These are phyloP conservation scores for Hydraecia micacea DNA, from an alignment of 2,888 invertebrate species.

Conservation along the genomic window DNA sequence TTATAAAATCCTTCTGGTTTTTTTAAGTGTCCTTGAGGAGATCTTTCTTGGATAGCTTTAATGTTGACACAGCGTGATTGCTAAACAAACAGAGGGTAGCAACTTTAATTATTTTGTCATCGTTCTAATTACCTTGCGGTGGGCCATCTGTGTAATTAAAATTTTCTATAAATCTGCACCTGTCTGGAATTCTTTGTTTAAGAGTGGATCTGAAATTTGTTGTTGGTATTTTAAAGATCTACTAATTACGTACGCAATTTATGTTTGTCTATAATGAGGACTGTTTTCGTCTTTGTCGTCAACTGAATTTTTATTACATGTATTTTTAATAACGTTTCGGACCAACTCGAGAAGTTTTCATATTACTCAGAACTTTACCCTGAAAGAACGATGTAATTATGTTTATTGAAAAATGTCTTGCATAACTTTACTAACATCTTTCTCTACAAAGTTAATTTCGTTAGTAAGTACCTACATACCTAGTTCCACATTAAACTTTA, in stretches of 20 bases:
- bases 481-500: slow-evolving; percentile 18
- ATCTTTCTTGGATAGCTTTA: slow-evolving; percentile 73
- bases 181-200: slow-evolving; percentile 40
- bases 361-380: slow-evolving; percentile 2
- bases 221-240: slow-evolving; percentile 42
- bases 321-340: slow-evolving; percentile 16
- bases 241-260: slow-evolving; percentile 36
- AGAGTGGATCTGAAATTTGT: slow-evolving; percentile 8
- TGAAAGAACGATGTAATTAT: slow-evolving; percentile 17
- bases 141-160: slow-evolving; percentile 45
- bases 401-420: slow-evolving; percentile 38
- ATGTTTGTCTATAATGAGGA: slow-evolving; percentile 22
- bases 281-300: background rate
- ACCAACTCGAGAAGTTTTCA: slow-evolving; percentile 17
- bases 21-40: slow-evolving; percentile 71
- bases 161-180: slow-evolving; percentile 48
- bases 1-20: slow-evolving; percentile 78
- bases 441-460: background rate
- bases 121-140: slow-evolving; percentile 61
- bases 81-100: slow-evolving; percentile 65
- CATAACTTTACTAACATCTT: slow-evolving; percentile 21
- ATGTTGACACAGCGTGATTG: slow-evolving; percentile 70
- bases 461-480: slow-evolving; percentile 12
- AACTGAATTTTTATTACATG: background rate
- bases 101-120: slow-evolving; percentile 65